Conservation (phyloP, 2,888 invertebrate species). For the Elmis aenea region DNA sequence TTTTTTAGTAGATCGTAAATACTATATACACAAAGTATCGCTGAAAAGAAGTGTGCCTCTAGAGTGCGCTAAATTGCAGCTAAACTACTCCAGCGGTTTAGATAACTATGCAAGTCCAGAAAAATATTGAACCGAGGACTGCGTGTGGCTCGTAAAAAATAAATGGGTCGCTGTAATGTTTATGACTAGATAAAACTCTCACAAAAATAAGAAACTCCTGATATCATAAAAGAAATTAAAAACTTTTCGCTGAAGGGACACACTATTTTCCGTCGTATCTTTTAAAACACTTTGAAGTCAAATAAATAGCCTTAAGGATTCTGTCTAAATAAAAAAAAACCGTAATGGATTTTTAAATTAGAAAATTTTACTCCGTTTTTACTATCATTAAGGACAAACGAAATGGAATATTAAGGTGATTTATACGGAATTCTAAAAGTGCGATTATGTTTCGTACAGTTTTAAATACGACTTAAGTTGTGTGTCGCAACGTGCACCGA, state of each 20-base stretch:
- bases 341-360: conserved; percentile 11
- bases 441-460: no score
- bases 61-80: conserved; percentile 12
- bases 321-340: conserved; percentile 4
- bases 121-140: conserved; percentile 10
- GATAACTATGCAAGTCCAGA: conserved; percentile 14
- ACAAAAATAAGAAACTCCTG: conserved; percentile 27
- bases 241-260: conserved; percentile 26
- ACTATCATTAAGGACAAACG: conserved; percentile 1
- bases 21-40: conserved; percentile 10
- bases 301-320: conserved; percentile 12
- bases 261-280: conserved; percentile 24
- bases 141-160: conserved; percentile 4
- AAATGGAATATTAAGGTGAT: no score
- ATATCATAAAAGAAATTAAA: conserved; percentile 32
- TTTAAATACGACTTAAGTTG: no score
- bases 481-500: no score
- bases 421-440: no score
- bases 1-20: conserved; percentile 11
- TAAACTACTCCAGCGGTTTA: conserved; percentile 14
- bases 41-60: conserved; percentile 14
- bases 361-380: conserved; percentile 1
- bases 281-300: conserved; percentile 10
- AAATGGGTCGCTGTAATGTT: conserved; percentile 25
- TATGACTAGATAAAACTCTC: conserved; percentile 29